phyloP scores from a whole-genome alignment of 2,888 invertebrate species.

The Plagodis dolabraria region DNA sequence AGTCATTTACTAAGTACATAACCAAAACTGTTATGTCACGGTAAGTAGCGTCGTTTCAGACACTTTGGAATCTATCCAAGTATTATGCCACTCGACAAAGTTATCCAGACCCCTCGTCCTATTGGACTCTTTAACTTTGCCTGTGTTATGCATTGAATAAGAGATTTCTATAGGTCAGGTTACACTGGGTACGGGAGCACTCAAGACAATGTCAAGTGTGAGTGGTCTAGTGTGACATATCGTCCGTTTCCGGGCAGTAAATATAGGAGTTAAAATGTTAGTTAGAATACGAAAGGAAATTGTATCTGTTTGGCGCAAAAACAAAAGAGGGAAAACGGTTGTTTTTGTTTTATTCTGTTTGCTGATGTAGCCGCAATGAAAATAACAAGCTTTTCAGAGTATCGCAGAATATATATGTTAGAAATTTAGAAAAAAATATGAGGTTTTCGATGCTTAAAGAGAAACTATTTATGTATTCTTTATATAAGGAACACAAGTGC shows the following conservation, averaged over 20 bases:
- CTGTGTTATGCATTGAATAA: conserved; percentile 18
- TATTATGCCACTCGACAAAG: conserved; percentile 47
- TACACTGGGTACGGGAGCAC: conserved; percentile 42
- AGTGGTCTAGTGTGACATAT: conserved; percentile 60
- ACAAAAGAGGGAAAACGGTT: conserved; percentile 25
- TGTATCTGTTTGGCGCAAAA: conserved; percentile 22
- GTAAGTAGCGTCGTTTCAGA: conserved; percentile 61
- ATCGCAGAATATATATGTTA: background rate
- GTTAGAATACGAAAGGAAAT: conserved; percentile 30
- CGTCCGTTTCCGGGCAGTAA: conserved; percentile 58
- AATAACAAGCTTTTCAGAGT: conserved; percentile 6
- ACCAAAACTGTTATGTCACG: conserved; percentile 65
- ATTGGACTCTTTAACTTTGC: conserved; percentile 13
- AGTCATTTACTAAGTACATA: conserved; percentile 39
- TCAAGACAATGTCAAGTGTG: conserved; percentile 47
- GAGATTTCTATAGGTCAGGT: conserved; percentile 43
- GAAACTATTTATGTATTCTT: no score
- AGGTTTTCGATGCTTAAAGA: no score
- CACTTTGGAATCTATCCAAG: conserved; percentile 75
- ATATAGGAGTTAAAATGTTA: conserved; percentile 52
- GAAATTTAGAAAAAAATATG: no score
- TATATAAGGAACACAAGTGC: no score
- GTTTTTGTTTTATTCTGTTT: conserved; percentile 17
- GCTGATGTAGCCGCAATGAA: conserved; percentile 1
- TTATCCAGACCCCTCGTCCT: conserved; percentile 42